phyloP scores from a whole-genome alignment of 2,113 vertebrate genomes.

The Phainopepla nitens region DNA sequence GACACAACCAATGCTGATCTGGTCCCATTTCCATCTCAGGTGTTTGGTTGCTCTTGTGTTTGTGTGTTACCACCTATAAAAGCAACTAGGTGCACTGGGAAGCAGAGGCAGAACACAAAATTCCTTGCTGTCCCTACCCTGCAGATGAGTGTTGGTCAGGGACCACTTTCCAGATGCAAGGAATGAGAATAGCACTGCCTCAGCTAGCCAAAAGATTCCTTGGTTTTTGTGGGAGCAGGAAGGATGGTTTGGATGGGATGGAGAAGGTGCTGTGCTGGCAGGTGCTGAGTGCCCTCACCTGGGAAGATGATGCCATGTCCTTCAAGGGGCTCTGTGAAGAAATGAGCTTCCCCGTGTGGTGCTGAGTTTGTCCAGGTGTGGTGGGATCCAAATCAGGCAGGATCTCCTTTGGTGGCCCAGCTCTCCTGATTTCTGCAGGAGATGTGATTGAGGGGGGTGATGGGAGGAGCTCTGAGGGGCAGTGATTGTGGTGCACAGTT shows the following conservation, averaged over 20 bases:
- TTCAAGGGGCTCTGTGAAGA: not conserved
- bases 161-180: not conserved
- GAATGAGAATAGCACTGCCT: not conserved
- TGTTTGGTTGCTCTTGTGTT: not conserved
- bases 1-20: not conserved
- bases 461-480: not conserved
- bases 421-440: rapidly evolving
- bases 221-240: not conserved
- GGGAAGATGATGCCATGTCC: rapidly evolving
- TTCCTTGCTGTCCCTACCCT: not conserved
- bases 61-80: not conserved
- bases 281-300: not conserved
- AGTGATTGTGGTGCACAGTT: rapidly evolving
- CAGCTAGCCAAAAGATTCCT: not conserved
- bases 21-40: not conserved
- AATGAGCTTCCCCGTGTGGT: rapidly evolving
- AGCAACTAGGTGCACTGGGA: not conserved
- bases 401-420: not conserved
- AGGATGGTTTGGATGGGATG: not conserved
- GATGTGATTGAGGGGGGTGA: not conserved
- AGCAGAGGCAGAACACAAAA: not conserved
- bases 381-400: not conserved
- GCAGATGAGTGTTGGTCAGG: not conserved
- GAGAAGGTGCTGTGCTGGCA: not conserved
- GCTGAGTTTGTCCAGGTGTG: not conserved